Evolutionary conservation across 2,113 vertebrate species (phyloP).

Genomic region (Lathamus discolor): DNA sequence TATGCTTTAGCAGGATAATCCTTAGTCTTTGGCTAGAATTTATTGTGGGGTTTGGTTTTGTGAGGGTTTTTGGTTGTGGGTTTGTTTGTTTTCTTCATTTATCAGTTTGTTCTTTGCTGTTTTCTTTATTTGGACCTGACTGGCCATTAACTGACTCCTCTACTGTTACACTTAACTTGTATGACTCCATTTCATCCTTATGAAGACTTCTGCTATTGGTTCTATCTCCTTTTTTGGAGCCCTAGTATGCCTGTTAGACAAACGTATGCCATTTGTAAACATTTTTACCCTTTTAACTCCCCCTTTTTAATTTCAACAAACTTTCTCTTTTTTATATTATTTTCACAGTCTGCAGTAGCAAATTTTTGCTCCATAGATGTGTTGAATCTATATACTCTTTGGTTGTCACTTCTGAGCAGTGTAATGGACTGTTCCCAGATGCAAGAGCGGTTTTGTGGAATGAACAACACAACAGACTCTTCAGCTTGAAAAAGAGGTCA

Average conservation of each 20-base stretch:
- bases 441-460: neutral
- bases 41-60: neutral
- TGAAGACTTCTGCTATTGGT: neutral
- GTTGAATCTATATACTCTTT: neutral
- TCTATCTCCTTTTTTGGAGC: neutral
- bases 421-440: neutral
- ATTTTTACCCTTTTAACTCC: neutral
- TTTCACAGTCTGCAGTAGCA: neutral
- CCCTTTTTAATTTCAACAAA: neutral
- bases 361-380: neutral
- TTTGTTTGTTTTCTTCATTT: neutral
- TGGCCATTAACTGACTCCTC: neutral
- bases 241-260: neutral
- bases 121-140: neutral
- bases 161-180: neutral
- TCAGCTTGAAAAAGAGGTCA: neutral
- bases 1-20: neutral
- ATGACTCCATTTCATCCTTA: neutral
- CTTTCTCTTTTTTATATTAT: neutral
- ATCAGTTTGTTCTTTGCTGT: neutral
- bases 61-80: rapidly evolving
- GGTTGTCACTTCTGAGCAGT: neutral
- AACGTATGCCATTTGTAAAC: neutral
- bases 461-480: neutral
- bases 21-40: neutral